phyloP scores from a whole-genome alignment of 2,888 invertebrate species.

The Phengaris arion region DNA sequence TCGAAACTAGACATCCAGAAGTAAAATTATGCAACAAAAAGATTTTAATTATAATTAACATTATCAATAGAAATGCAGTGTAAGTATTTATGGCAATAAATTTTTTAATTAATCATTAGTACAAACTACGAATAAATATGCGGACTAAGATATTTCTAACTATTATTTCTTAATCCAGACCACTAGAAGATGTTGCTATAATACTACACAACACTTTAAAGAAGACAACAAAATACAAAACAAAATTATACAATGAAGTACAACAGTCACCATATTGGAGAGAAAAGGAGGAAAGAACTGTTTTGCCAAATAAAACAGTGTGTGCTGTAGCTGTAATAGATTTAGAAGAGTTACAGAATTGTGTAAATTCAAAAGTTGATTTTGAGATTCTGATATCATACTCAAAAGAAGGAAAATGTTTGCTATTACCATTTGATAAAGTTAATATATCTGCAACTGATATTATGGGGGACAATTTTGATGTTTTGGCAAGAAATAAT shows the following conservation, averaged over 20 bases:
- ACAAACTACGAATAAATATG: too few relatives aligned
- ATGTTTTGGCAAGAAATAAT: constrained; percentile 48
- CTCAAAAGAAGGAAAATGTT: constrained; percentile 45
- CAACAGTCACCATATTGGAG: constrained; percentile 51
- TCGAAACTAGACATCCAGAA: constrained; percentile 49
- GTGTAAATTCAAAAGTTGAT: constrained; percentile 48
- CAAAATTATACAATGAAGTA: constrained; percentile 53
- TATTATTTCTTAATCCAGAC: constrained; percentile 48
- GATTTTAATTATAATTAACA: constrained; percentile 50
- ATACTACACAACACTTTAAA: constrained; percentile 48
- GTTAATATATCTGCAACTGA: constrained; percentile 52
- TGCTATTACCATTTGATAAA: constrained; percentile 54
- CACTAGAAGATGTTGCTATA: constrained; percentile 52
- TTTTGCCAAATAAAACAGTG: constrained; percentile 43
- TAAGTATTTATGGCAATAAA: constrained; percentile 47
- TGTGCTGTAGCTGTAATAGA: constrained; percentile 50
- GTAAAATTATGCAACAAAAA: constrained; percentile 60
- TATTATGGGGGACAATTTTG: constrained; percentile 53
- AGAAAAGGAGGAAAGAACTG: constrained; percentile 42
- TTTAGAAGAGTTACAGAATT: constrained; percentile 52
- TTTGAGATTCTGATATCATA: constrained; percentile 55
- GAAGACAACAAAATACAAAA: constrained; percentile 52
- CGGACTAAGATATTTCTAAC: not conserved
- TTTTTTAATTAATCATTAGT: too few relatives aligned
- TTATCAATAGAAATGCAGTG: constrained; percentile 51